Base-by-base conservation (phyloP, 2,113 vertebrate genomes). In the Rhineura floridana region DNA sequence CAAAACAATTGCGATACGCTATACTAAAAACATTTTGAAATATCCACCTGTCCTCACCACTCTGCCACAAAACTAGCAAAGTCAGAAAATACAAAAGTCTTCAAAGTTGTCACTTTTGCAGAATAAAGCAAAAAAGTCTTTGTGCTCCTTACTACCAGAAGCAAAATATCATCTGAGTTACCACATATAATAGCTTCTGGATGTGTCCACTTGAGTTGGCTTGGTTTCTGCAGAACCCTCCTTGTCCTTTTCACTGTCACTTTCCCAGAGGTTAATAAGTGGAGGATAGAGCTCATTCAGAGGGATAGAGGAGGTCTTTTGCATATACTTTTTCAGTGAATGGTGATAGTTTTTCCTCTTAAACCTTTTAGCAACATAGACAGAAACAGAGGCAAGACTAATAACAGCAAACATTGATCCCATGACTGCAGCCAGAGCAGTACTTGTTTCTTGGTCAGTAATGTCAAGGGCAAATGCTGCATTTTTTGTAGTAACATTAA, bases 161-260 rank as follows among this genome's bases (percentile, higher is more conserved):
- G 96, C 97, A 95, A 95, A 96, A 94, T 94, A 95, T 90, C 93
- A 95, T 92, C 94, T 91, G 97, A 94, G 96, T 99, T 97, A 99
- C 99, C 99, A 99, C 98, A 99, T 98, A 97, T 99, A 99, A 94
- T 99, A 99, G 97, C 99, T 99, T 96, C 98, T 98, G 93, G 99
- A 98, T 72, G 99, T 99, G 97, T 99, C 99, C 2, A 99, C 99
- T 94, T 98, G 99, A 92, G 97, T 97, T 0, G 98, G 96, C 96
- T 99, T 99, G 94, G 96, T 95, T 93, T 99, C 99, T 2, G 97
- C 96, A 39, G 97, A 96, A 19, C 97, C 97, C 17, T 99, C 98
- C 88, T 99, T 99, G 90, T 99, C 99, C 88, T 99, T 99, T 93
- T 99, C 99, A 55, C 96, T 97, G 95, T 99, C 99, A 0, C 97